Evolutionary conservation across 2,888 invertebrate species (phyloP), one percentile per base, ranked within the genome.

Genomic region (Acleris cristana): DNA sequence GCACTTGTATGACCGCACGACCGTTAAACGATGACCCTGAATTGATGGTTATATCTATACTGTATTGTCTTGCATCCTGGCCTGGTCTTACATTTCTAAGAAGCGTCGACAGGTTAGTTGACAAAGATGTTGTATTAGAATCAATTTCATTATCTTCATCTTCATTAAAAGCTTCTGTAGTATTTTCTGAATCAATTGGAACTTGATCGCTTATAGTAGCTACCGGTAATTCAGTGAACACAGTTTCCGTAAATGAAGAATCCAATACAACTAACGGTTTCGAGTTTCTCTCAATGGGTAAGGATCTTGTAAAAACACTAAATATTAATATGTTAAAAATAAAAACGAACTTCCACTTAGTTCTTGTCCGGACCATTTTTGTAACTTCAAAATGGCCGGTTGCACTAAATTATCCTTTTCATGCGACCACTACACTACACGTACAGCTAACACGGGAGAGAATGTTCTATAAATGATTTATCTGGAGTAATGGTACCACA

Each of bases 331-430:
- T 72, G 67, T 72, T 79, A 6, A 74, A 69, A 65, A 83, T 71
- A 26, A 86, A 71, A 62, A 77, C 64, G 23, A 79, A 78, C 72
- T 80, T 81, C 83, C 87, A 86, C 73, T 85, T 85, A 52, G 77
- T 76, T 72, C 80, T 85, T 58, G 75, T 79, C 81, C 84, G 77
- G 73, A 74, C 84, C 90, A 90, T 89, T 84, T 80, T 86, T 69
- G 52, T 34, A 49, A 40, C 49, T 16, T 54, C 64, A 73, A 69
- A 76, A 77, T 78, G 79, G 79, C 79, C 76, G 76, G 71, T 72
- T 72, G 56, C 72, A 74, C 73, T 72, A 54, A 75, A 73, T 65
- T 65, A 60, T 71, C 71, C 69, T 74, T 74, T 71, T 78, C 85
- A 86, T 80, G 72, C 75, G 81, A 71, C 76, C 69, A 68, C 72